These are phyloP conservation scores for Polyergus mexicanus DNA, from an alignment of 1,140 invertebrate species.

Conservation along the genomic window DNA sequence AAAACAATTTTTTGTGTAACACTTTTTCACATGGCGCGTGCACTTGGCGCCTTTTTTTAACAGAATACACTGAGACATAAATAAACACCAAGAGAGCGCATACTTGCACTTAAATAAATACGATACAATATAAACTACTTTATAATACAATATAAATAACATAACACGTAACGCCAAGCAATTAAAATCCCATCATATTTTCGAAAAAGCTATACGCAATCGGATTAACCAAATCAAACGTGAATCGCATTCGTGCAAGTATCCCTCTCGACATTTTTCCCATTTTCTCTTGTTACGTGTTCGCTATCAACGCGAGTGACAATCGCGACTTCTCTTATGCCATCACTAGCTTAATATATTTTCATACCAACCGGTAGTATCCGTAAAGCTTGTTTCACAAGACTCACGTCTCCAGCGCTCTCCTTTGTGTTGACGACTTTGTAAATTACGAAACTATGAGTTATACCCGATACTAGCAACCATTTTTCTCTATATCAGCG, in stretches of 20 bases:
- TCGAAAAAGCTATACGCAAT: slow-evolving; percentile 5
- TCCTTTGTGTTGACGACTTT: slow-evolving; percentile 60
- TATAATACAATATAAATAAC: slow-evolving; percentile 15
- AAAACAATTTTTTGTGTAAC: too few relatives aligned
- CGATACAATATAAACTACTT: not conserved
- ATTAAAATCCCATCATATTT: slow-evolving; percentile 36
- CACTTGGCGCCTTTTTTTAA: too few relatives aligned
- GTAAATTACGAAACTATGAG: slow-evolving; percentile 56
- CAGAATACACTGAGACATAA: not conserved
- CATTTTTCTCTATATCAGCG: slow-evolving; percentile 51
- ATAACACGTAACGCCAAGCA: not conserved
- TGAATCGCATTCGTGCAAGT: not conserved
- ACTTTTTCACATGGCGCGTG: too few relatives aligned
- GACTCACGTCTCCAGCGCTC: slow-evolving; percentile 47
- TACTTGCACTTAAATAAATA: not conserved
- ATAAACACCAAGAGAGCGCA: not conserved
- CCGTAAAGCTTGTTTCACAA: slow-evolving; percentile 57
- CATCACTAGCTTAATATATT: slow-evolving; percentile 44
- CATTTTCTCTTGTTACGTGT: too few relatives aligned
- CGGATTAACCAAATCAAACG: not conserved
- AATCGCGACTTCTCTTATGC: slow-evolving; percentile 19
- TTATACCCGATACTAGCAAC: slow-evolving; percentile 1
- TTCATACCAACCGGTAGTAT: slow-evolving; percentile 1
- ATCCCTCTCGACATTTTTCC: not conserved
- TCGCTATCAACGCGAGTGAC: not conserved